These are phyloP conservation scores for Prunella fulvescens DNA, from an alignment of 2,113 vertebrate species.

Conservation along the genomic window DNA sequence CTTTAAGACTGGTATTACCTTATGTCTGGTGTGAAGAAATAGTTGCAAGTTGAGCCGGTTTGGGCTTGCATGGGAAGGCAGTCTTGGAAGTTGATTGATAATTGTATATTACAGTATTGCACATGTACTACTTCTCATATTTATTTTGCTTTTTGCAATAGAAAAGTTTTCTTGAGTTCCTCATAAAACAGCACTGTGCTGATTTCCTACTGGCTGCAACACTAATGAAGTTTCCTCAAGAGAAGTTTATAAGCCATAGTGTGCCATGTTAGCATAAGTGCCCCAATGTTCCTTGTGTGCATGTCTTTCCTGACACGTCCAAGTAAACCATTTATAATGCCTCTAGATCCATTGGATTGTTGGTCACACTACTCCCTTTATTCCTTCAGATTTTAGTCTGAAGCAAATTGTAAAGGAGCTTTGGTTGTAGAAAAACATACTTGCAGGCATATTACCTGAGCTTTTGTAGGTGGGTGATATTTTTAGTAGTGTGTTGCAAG, in stretches of 20 bases:
- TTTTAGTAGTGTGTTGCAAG: background rate
- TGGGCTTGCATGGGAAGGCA: conserved; percentile 25
- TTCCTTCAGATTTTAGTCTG: background rate
- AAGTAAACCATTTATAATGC: background rate
- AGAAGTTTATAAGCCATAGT: background rate
- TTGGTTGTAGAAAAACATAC: background rate
- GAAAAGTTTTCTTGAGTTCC: background rate
- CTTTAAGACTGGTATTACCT: background rate
- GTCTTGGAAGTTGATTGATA: background rate
- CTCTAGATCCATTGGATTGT: background rate
- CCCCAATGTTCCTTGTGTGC: background rate
- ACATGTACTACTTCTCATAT: background rate
- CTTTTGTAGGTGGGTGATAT: background rate
- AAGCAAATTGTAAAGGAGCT: background rate
- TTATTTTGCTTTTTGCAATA: background rate
- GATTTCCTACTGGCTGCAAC: background rate
- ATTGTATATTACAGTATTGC: background rate
- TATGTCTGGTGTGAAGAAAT: background rate
- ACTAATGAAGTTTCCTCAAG: background rate
- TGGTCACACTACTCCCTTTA: background rate
- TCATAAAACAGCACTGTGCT: background rate
- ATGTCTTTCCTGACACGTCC: background rate
- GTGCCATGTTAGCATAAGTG: background rate
- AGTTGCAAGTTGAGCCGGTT: background rate
- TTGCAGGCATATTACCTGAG: background rate